Base-by-base conservation (phyloP, 2,888 invertebrate genomes). In the Myathropa florea region DNA sequence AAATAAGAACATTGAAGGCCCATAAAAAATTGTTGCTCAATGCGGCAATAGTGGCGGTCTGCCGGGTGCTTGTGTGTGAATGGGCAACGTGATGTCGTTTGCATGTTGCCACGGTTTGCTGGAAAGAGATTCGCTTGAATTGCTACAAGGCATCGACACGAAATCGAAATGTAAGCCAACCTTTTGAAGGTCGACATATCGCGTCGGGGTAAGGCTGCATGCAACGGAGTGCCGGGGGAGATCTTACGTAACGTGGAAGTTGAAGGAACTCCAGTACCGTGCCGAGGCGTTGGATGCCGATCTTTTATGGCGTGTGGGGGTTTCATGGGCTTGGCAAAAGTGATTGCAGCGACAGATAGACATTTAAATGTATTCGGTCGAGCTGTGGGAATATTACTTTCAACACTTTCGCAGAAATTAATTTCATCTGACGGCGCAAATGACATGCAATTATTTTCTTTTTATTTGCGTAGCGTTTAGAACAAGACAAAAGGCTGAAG, bases 141-240 rank as follows among this genome's bases (percentile, higher is more conserved):
- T 81, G 60, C 67, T 55, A 65, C 76, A 61, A 76, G 81, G 81
- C 84, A 71, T 75, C 57, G 71, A 76, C 75, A 75, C 33, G 64
- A 71, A 71, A 71, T 81, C 80, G 68, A 70, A 79, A 75, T 79
- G 53, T 30, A 80, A 84, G 64, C 59, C 84, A 84, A 84, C 84
- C 84, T 84, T 84, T 67, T 84, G 76, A 84, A 84, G 84, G 84
- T 76, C 84, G 75, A 2, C 46, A 28, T 7, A 33, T n/a, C 28
- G 61, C 12, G 24, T 46, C 55, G 28, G 64, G 60, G 21, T 70
- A 73, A 36, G 72, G 67, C 57, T 70, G 59, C 63, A 28, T 23
- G 46, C 57, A 46, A 33, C 59, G 59, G 33, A 55, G 63, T 60
- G 39, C 23, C 68, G 57, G 55, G 12, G 23, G 59, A 26, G 55